These are phyloP conservation scores for Psilopogon haemacephalus DNA, from an alignment of 2,113 vertebrate genomes.

Conservation along the genomic window DNA sequence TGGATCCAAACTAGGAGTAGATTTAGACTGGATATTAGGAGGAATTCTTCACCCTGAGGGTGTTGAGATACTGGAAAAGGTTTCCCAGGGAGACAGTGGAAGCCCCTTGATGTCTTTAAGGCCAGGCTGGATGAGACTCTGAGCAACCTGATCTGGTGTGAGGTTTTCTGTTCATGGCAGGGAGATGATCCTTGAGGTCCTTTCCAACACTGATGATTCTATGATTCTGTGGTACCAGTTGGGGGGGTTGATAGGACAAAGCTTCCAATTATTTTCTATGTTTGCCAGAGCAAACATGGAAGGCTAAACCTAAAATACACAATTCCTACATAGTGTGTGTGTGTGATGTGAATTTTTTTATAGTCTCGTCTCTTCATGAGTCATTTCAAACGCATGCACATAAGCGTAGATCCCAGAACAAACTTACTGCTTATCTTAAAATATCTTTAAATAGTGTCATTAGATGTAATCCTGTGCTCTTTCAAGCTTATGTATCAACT, in stretches of 20 bases:
- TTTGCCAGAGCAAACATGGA: not conserved
- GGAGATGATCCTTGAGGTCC: too few species aligned
- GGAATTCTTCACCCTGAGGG: too few species aligned
- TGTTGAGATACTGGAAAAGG: too few species aligned
- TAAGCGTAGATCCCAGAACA: slow-evolving; percentile 12
- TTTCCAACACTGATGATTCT: too few species aligned
- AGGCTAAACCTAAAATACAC: not conserved
- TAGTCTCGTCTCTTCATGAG: not conserved
- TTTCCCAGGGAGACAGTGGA: too few species aligned
- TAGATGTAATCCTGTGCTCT: not conserved
- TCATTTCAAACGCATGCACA: not conserved
- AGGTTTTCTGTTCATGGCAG: too few species aligned
- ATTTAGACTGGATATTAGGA: too few species aligned
- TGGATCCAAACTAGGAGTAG: too few species aligned
- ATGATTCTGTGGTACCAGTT: not conserved
- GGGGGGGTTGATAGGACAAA: not conserved
- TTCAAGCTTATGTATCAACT: not conserved
- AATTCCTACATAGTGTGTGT: not conserved
- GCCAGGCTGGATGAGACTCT: too few species aligned
- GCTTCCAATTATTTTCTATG: not conserved
- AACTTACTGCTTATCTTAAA: slow-evolving; percentile 7
- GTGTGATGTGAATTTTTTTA: not conserved
- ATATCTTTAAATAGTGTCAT: slow-evolving; percentile 25
- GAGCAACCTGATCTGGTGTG: too few species aligned
- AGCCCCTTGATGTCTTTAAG: too few species aligned